These are phyloP conservation scores for Nannospalax galili DNA, from an alignment of 2,113 vertebrate species.

Conservation along the genomic window DNA sequence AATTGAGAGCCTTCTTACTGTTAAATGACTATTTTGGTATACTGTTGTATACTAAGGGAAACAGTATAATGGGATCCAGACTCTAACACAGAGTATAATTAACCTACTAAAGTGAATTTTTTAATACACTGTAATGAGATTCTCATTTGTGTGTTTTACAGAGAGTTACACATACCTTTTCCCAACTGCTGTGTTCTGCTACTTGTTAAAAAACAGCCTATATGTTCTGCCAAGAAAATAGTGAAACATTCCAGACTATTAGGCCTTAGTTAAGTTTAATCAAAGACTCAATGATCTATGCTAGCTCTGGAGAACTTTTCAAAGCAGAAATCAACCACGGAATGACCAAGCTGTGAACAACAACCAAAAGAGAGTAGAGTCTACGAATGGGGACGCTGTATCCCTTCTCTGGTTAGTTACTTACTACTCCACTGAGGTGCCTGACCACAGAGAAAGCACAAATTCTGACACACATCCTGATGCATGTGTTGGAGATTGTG, in stretches of 20 bases:
- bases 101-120: not conserved
- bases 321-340: conserved; percentile 60
- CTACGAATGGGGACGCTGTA: not conserved
- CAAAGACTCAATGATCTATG: conserved; percentile 76
- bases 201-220: conserved; percentile 50
- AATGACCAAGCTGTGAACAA: conserved; percentile 13
- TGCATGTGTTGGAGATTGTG: not conserved
- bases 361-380: not conserved
- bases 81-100: not conserved
- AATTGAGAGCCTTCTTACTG: not conserved
- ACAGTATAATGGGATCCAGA: not conserved
- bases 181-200: conserved; percentile 52
- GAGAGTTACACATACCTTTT: conserved; percentile 15
- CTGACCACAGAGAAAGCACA: not conserved
- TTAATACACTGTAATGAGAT: not conserved
- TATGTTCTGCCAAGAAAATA: conserved; percentile 77
- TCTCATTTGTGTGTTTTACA: not conserved
- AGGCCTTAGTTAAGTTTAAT: conserved; percentile 80
- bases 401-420: not conserved
- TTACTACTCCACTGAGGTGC: not conserved
- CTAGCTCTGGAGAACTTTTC: conserved; percentile 71
- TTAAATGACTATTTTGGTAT: not conserved
- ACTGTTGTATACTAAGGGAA: not conserved
- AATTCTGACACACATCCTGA: not conserved
- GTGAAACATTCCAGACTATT: conserved; percentile 80